Base-by-base conservation (phyloP, 2,797 vertebrate genomes). In the Serranus cabrilla region DNA sequence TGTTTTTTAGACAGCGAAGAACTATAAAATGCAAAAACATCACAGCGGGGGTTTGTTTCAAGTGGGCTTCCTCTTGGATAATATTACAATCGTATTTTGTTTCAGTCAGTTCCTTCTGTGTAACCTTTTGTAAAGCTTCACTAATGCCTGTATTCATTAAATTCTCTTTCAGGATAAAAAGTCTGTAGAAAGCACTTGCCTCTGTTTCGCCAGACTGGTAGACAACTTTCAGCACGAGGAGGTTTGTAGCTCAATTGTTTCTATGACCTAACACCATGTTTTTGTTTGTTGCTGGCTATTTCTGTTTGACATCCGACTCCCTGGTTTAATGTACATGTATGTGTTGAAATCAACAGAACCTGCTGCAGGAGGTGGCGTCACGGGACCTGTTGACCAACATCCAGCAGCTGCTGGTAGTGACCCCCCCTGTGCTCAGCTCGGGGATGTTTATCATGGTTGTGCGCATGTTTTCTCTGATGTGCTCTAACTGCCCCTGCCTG, bases 361-460 rank as follows among this genome's bases (percentile, higher is more conserved):
- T 99, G 79, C 95, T 99, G 65, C 98, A 99, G 93, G 97, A 99
- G 89, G 98, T 99, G 89, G 98, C 98, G 25, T 99, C 98, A 37
- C 96, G 97, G 83, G 98, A 99, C 89, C 95, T 99, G 84, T 94
- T 99, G 87, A 99, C 98, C 64, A 99, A 99, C 90, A 98, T 99
- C 86, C 98, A 99, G 92, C 98, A 99, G 81, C 96, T 99, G 66
- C 90, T 99, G 92, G 98, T 99, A 1, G 97, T 99, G 85, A 99
- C 98, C 4, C 98, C 98, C 69, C 98, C 98, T 6, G 96, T 99
- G 81, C 94, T 99, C 90, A 99, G 98, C 94, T 99, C 98, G 39
- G 98, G 98, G 88, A 99, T 99, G 98, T 99, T 99, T 92, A 99
- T 99, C 90, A 99, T 99, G 98, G 98, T 99, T 78, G 98, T 99